A percentile compares a stretch with the other conserved stretches of the same genome.
Evolutionary conservation across 35 echinoderm and acorn worm genomes (phyloP).

Genomic region (Lytechinus pictus): DNA sequence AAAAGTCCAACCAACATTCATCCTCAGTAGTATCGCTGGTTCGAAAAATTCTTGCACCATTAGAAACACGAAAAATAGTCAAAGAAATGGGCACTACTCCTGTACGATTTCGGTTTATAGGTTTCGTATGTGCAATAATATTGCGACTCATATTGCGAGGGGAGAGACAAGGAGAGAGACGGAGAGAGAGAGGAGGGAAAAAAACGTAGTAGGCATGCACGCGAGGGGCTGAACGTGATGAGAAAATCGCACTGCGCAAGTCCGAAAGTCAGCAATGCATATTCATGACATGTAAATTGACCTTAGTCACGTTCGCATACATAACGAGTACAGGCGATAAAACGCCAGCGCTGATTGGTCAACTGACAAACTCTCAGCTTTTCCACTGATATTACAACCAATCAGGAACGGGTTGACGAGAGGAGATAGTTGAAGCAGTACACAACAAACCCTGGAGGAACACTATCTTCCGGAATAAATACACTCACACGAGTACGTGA

Average conservation of each 20-base stretch:
- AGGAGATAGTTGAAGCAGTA: background rate
- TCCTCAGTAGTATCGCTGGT: background rate
- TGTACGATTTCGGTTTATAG: background rate
- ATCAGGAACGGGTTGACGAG: background rate
- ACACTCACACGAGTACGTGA: slow-evolving; percentile 50
- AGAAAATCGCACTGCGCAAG: slow-evolving; percentile 66
- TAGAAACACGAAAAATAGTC: background rate
- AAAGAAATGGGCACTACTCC: background rate
- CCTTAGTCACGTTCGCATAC: slow-evolving; percentile 71
- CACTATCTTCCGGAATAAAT: slow-evolving; percentile 55
- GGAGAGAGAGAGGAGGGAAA: background rate
- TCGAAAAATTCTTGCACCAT: background rate
- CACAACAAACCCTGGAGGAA: slow-evolving; percentile 55
- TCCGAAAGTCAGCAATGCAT: slow-evolving; percentile 49
- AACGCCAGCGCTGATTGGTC: slow-evolving; percentile 41
- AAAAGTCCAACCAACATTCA: background rate
- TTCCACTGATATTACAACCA: background rate
- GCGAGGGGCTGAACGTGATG: slow-evolving; percentile 64
- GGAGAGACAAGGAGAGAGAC: background rate
- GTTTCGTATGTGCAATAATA: slow-evolving; percentile 12
- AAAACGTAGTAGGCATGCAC: background rate
- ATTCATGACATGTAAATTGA: slow-evolving; percentile 65
- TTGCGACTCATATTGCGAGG: background rate
- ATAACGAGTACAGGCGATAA: slow-evolving; percentile 31
- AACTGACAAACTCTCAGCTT: background rate